phyloP scores from a whole-genome alignment of 1,140 invertebrate genomes.

The Trichoplusia ni region DNA sequence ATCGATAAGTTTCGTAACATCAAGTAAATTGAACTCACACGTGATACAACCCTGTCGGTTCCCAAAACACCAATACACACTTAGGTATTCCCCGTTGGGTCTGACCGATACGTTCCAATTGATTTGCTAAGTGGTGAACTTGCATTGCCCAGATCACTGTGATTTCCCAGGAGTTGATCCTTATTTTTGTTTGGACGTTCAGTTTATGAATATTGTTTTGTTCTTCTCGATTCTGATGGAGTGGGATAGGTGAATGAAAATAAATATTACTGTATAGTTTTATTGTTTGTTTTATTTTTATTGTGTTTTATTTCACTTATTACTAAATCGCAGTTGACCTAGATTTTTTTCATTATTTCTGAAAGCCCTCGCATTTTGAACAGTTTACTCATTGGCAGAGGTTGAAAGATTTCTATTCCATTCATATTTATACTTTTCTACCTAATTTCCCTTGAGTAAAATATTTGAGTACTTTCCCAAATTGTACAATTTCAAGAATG shows the following conservation, averaged over 20 bases:
- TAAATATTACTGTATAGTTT: no score
- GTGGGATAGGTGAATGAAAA: no score
- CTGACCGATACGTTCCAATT: slow-evolving; percentile 20
- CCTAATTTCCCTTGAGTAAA: slow-evolving; percentile 1
- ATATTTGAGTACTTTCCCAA: neutral
- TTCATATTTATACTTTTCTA: neutral
- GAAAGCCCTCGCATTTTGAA: no score
- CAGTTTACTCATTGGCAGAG: neutral
- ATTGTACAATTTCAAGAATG: neutral
- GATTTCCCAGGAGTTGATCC: slow-evolving; percentile 13
- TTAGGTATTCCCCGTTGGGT: slow-evolving; percentile 11
- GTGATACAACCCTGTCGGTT: neutral
- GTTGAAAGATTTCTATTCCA: neutral
- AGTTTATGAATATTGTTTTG: neutral
- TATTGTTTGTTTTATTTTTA: no score
- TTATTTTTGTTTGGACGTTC: neutral
- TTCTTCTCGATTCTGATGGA: no score
- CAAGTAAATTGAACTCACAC: slow-evolving; percentile 1
- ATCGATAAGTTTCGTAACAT: no score
- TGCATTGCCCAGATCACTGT: slow-evolving; percentile 4
- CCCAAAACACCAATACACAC: slow-evolving; percentile 7
- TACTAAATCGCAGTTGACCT: no score
- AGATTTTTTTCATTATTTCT: no score
- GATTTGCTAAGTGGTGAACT: slow-evolving; percentile 27
- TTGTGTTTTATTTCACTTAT: no score